Conservation (phyloP, 1,140 invertebrate genomes). For the Lordiphosa collinella region DNA sequence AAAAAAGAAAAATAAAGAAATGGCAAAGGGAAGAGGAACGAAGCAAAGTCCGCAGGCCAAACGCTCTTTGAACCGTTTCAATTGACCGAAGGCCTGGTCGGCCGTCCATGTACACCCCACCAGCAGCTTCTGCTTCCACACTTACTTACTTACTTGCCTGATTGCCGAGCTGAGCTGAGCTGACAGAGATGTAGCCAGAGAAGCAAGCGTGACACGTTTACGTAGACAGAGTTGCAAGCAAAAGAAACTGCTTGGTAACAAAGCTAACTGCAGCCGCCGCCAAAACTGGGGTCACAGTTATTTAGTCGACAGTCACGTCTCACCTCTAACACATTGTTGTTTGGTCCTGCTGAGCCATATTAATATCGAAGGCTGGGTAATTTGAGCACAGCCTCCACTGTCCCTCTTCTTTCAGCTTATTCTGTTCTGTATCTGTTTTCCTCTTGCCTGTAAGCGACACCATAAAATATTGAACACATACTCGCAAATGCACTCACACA, state of each 20-base stretch:
- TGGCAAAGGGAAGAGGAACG: slow-evolving; percentile 6
- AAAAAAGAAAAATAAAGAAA: slow-evolving; percentile 5
- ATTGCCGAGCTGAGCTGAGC: slow-evolving; percentile 6
- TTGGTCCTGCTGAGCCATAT: slow-evolving; percentile 29
- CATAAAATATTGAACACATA: slow-evolving; percentile 68
- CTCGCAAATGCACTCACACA: slow-evolving; percentile 23
- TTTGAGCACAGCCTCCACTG: slow-evolving; percentile 31
- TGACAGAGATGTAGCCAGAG: not conserved
- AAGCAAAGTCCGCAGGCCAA: slow-evolving; percentile 33
- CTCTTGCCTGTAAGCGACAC: slow-evolving; percentile 67
- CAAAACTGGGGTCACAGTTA: too few species aligned
- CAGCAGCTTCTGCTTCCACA: not conserved
- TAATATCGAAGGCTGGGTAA: slow-evolving; percentile 48
- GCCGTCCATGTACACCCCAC: not conserved
- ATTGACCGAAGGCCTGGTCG: slow-evolving; percentile 47
- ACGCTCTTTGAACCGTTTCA: slow-evolving; percentile 67
- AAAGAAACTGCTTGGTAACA: too few species aligned
- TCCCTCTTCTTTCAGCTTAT: slow-evolving; percentile 11
- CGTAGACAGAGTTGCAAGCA: too few species aligned
- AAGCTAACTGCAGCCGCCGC: too few species aligned
- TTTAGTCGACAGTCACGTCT: too few species aligned
- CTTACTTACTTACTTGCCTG: slow-evolving; percentile 9
- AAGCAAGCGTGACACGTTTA: not conserved
- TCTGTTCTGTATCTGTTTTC: slow-evolving; percentile 37
- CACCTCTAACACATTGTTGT: slow-evolving; percentile 13